Evolutionary conservation across 37 sponge, comb jelly and placozoan genomes (phyloP).

Genomic region (Geodia barretti): DNA sequence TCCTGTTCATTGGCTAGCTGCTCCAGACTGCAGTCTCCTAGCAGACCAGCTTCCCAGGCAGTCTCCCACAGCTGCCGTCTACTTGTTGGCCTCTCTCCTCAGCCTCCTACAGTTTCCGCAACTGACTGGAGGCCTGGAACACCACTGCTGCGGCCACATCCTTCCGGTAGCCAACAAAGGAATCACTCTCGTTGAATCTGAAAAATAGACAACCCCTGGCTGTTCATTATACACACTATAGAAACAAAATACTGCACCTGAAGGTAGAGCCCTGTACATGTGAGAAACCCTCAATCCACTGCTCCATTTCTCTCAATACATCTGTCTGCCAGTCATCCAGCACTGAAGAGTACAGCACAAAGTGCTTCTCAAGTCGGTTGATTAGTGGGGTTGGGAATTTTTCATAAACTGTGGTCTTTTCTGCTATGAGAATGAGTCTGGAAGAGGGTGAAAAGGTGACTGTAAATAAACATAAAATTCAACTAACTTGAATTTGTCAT

Average conservation of each 20-base stretch:
- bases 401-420: slow-evolving; percentile 77
- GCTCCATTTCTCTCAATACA: slow-evolving; percentile 25
- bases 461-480: not conserved
- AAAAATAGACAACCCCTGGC: too few relatives aligned
- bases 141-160: slow-evolving; percentile 79
- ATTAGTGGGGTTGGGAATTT: slow-evolving; percentile 95
- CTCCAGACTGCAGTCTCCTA: not conserved
- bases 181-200: slow-evolving; percentile 59
- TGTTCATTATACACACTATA: too few relatives aligned
- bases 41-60: not conserved
- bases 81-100: not conserved
- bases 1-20: not conserved
- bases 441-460: not conserved
- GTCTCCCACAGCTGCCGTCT: not conserved
- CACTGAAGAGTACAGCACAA: slow-evolving; percentile 76
- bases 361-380: slow-evolving; percentile 95
- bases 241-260: not conserved
- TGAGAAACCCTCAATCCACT: slow-evolving; percentile 58
- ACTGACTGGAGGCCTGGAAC: slow-evolving; percentile 50
- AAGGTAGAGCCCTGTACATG: not conserved
- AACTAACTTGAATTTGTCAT: slow-evolving; percentile 76
- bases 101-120: not conserved
- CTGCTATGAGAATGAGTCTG: slow-evolving; percentile 87
- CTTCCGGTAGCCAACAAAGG: slow-evolving; percentile 80
- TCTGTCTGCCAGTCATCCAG: slow-evolving; percentile 49